Conservation (phyloP, 2,888 invertebrate species). For the Aricia artaxerxes region DNA sequence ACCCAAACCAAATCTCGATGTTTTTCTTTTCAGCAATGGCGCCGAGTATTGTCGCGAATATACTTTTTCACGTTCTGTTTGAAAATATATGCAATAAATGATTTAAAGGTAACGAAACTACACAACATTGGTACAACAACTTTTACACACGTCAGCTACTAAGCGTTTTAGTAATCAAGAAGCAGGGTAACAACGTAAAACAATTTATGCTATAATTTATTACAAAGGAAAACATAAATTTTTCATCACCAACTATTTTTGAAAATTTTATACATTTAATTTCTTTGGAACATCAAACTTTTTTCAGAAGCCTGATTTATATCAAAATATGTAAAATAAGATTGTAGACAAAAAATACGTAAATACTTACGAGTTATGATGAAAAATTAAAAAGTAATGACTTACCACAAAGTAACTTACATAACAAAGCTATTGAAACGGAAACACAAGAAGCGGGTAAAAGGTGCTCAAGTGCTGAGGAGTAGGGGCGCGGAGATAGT, state of each 20-base stretch:
- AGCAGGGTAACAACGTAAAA: constrained; percentile 7
- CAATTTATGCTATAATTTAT: background rate
- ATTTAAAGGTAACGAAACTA: background rate
- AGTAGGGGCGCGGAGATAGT: constrained; percentile 31
- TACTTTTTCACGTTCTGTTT: constrained; percentile 89
- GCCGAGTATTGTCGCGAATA: constrained; percentile 96
- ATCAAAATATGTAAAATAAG: background rate
- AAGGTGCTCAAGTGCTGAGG: constrained; percentile 27
- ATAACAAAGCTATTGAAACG: constrained; percentile 1
- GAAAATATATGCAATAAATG: background rate
- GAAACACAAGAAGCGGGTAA: constrained; percentile 19
- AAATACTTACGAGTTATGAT: background rate
- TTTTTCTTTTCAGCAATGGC: constrained; percentile 95
- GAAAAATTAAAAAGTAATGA: constrained; percentile 1
- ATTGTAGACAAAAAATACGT: background rate
- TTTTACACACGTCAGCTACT: constrained; percentile 4
- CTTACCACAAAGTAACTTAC: constrained; percentile 18
- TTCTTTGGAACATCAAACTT: background rate
- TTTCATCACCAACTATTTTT: constrained; percentile 1
- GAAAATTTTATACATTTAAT: background rate
- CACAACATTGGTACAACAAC: background rate
- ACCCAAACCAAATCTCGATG: constrained; percentile 94
- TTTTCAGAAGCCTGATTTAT: background rate
- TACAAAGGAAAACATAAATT: background rate
- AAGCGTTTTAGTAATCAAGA: background rate